phyloP scores from a whole-genome alignment of 2,888 invertebrate species.

The Girardia tigrina region DNA sequence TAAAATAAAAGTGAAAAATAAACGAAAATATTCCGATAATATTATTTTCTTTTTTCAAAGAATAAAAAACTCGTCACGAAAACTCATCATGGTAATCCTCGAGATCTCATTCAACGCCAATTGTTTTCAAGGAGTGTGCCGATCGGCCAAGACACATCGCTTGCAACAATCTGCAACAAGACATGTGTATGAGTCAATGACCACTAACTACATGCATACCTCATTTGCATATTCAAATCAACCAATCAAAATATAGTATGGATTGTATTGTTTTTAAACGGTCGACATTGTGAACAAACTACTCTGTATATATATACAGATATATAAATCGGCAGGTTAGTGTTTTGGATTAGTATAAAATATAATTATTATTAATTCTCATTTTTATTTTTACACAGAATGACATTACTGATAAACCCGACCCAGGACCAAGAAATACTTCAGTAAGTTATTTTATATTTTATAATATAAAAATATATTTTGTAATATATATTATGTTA shows the following conservation, averaged over 20 bases:
- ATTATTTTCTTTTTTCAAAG: too few species aligned
- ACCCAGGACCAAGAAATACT: constrained; percentile 10
- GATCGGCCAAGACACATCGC: not conserved
- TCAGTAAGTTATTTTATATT: not conserved
- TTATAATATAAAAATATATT: not conserved
- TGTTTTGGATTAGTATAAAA: constrained; percentile 18
- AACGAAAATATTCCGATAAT: too few species aligned
- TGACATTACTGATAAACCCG: constrained; percentile 17
- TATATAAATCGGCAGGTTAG: constrained; percentile 16
- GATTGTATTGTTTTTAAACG: constrained; percentile 23
- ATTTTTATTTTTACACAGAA: not conserved
- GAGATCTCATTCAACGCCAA: not conserved
- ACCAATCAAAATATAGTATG: constrained; percentile 8
- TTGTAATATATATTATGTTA: too few species aligned
- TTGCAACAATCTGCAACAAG: not conserved
- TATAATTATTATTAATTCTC: constrained; percentile 8
- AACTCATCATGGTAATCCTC: not conserved
- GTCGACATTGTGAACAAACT: constrained; percentile 14
- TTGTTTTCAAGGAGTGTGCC: not conserved
- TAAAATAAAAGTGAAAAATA: too few species aligned
- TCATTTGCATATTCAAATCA: not conserved
- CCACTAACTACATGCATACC: constrained; percentile 15
- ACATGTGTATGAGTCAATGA: constrained; percentile 11
- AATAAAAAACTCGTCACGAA: too few species aligned
- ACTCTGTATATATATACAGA: constrained; percentile 14